Evolutionary conservation across 1,140 invertebrate genomes (phyloP).

Genomic region (Dinoponera quadriceps): DNA sequence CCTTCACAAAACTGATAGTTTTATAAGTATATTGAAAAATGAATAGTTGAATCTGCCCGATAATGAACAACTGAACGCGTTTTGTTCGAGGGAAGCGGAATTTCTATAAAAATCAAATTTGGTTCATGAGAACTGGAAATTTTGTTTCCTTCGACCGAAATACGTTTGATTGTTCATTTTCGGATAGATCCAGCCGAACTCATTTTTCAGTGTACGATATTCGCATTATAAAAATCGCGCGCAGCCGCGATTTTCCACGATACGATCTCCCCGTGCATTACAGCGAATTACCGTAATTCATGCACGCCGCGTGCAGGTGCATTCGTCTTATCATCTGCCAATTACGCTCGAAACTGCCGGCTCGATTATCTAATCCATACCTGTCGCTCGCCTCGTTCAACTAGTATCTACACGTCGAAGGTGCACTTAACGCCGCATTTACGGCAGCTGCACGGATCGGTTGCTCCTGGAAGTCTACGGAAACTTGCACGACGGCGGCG

Average conservation of each 20-base stretch:
- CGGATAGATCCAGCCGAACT: too few relatives aligned
- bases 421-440: conserved; percentile 24
- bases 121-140: too few relatives aligned
- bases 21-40: too few relatives aligned
- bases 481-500: background rate
- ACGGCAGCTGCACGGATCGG: conserved; percentile 7
- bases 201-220: too few relatives aligned
- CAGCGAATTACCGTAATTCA: conserved; percentile 25
- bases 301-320: background rate
- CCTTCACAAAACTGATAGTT: too few relatives aligned
- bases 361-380: conserved; percentile 51
- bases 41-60: too few relatives aligned
- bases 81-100: too few relatives aligned
- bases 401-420: conserved; percentile 34
- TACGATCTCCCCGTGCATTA: conserved; percentile 2
- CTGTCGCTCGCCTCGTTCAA: conserved; percentile 25
- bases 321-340: conserved; percentile 34
- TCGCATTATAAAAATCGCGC: background rate
- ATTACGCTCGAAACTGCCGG: conserved; percentile 37
- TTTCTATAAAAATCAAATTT: too few relatives aligned
- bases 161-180: too few relatives aligned
- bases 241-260: background rate
- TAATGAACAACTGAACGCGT: too few relatives aligned
- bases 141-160: too few relatives aligned
- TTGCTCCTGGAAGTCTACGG: conserved; percentile 6